Evolutionary conservation across 2,797 vertebrate genomes (phyloP), one percentile per base, ranked within the genome.

Genomic region (Pteropus rufus): DNA sequence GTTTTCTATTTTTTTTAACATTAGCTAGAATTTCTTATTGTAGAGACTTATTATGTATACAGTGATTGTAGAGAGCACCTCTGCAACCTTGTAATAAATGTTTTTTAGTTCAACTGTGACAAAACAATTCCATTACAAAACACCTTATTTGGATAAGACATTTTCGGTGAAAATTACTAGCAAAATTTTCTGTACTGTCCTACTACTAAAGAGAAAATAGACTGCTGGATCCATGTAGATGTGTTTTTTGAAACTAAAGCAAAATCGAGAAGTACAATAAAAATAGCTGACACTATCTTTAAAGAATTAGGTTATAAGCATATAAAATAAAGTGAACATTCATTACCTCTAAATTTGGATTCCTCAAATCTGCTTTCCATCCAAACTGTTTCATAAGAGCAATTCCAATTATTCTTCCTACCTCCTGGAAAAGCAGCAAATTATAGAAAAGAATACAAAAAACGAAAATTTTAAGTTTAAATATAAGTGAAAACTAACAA

Each of bases 301-400:
- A 70, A 83, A 96, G 94, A 26, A 90, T 69, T 58, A 93, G 44
- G 46, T 90, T 60, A 91, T 10, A 36, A 24, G 31, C 46, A 19
- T 41, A 72, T 10, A 4, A 95, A 88, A 49, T 46, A 93, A 18
- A 56, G 52, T 1, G 23, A 84, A 60, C 31, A 77, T 85, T 18
- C 62, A 34, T 26, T 98, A 99, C 99, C 99, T 99, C 99, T 70
- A 99, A 75, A 65, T 98, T 89, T 5, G 99, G 99, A 72, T 98
- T 98, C 98, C 98, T 99, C 94, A 99, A 98, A 77, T 99, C 98
- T 39, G 97, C 97, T 93, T 94, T 99, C 99, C 99, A 99, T 80
- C 99, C 99, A 46, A 99, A 98, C 89, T 98, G 98, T 97, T 98
- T 99, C 97, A 97, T 98, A 31, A 99, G 97, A 2, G 98, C 98